Conservation (phyloP, 2,888 invertebrate genomes). For the Tachina lurida region DNA sequence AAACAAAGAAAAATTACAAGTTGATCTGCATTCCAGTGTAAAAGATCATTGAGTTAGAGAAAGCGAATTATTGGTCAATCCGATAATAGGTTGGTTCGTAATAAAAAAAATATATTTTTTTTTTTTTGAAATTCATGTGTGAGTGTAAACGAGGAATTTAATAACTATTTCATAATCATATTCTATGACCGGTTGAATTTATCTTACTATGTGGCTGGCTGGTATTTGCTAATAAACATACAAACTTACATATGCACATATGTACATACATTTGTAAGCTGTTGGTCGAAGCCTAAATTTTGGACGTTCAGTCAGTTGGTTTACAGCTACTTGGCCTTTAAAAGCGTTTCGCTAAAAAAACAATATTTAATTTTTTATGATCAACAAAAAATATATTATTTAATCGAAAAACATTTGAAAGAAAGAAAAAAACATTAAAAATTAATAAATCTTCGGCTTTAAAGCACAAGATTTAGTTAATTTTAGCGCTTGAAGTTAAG, state of each 20-base stretch:
- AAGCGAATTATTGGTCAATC: slow-evolving; percentile 57
- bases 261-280: not conserved
- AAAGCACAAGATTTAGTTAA: slow-evolving; percentile 31
- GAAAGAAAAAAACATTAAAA: slow-evolving; percentile 27
- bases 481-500: slow-evolving; percentile 35
- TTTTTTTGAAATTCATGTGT: not conserved
- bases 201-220: not conserved
- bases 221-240: not conserved
- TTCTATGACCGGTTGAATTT: slow-evolving; percentile 58
- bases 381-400: slow-evolving; percentile 9
- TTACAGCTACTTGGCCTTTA: slow-evolving; percentile 56
- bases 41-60: slow-evolving; percentile 52
- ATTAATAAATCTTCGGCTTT: slow-evolving; percentile 19
- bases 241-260: too few species aligned
- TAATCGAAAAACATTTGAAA: slow-evolving; percentile 9
- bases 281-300: slow-evolving; percentile 51
- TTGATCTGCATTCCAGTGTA: slow-evolving; percentile 67
- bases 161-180: slow-evolving; percentile 67
- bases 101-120: too few species aligned
- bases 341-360: slow-evolving; percentile 48
- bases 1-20: slow-evolving; percentile 39
- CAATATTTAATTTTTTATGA: slow-evolving; percentile 3
- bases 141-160: slow-evolving; percentile 53
- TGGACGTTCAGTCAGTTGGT: slow-evolving; percentile 8
- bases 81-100: slow-evolving; percentile 16